Evolutionary conservation across 2,797 vertebrate species (phyloP).

Genomic region (Smutsia gigantea): DNA sequence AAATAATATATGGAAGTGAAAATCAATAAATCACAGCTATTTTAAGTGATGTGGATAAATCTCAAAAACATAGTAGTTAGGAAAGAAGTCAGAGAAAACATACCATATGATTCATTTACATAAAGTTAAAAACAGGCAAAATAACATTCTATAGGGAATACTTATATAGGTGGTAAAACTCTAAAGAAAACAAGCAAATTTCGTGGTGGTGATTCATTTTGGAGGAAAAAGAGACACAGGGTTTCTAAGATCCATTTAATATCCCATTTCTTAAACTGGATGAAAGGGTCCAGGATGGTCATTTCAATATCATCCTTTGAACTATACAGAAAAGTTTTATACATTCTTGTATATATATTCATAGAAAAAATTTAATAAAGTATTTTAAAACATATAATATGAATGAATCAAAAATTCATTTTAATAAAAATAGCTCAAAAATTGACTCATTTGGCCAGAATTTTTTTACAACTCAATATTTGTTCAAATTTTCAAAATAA

Average conservation of each 20-base stretch:
- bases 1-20: background rate
- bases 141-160: background rate
- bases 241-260: background rate
- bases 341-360: background rate
- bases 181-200: background rate
- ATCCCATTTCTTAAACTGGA: background rate
- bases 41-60: background rate
- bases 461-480: background rate
- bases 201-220: background rate
- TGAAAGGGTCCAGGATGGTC: background rate
- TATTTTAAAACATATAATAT: background rate
- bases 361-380: background rate
- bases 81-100: background rate
- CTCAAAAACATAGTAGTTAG: background rate
- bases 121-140: background rate
- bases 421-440: background rate
- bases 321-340: background rate
- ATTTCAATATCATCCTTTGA: background rate
- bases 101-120: background rate
- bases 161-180: background rate
- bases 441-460: background rate
- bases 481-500: slow-evolving; percentile 6
- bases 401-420: background rate
- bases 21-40: background rate
- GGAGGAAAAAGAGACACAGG: background rate